These are phyloP conservation scores for Minunthozetes semirufus DNA, from an alignment of 2,888 invertebrate species.

Conservation along the genomic window DNA sequence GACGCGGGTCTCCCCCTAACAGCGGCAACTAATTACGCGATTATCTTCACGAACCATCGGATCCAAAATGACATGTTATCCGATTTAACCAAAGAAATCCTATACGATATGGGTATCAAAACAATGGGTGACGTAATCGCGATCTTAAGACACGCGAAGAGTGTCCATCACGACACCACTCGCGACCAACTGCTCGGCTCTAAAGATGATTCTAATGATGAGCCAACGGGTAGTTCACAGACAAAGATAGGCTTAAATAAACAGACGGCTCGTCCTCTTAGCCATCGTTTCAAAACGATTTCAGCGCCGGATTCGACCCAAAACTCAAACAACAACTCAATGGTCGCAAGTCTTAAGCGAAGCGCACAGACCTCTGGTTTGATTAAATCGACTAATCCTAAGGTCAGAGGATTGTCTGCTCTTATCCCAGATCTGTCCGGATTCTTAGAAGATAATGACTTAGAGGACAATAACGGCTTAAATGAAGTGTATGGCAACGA, in stretches of 20 bases:
- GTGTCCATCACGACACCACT: conserved; percentile 52
- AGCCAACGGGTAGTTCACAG: not conserved
- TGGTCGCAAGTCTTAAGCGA: not conserved
- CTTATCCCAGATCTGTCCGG: no score
- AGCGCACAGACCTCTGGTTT: not conserved
- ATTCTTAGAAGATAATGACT: not conserved
- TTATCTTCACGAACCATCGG: conserved; percentile 76
- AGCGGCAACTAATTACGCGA: conserved; percentile 72
- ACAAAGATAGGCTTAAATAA: not conserved
- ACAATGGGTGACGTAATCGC: conserved; percentile 61
- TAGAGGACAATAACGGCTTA: not conserved
- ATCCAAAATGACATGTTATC: conserved; percentile 77
- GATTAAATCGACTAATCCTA: not conserved
- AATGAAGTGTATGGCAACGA: not conserved
- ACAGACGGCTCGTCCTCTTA: not conserved
- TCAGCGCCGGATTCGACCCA: conserved; percentile 3
- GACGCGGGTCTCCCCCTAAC: conserved; percentile 73
- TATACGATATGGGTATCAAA: conserved; percentile 78
- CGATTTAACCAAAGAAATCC: conserved; percentile 76
- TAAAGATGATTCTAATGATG: not conserved
- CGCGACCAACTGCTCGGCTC: conserved; percentile 28
- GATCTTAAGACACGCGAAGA: conserved; percentile 59
- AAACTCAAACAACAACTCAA: not conserved
- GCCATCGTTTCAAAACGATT: not conserved
- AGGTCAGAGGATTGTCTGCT: not conserved